phyloP scores from a whole-genome alignment of 1,140 invertebrate genomes.

The Hermetia illucens region DNA sequence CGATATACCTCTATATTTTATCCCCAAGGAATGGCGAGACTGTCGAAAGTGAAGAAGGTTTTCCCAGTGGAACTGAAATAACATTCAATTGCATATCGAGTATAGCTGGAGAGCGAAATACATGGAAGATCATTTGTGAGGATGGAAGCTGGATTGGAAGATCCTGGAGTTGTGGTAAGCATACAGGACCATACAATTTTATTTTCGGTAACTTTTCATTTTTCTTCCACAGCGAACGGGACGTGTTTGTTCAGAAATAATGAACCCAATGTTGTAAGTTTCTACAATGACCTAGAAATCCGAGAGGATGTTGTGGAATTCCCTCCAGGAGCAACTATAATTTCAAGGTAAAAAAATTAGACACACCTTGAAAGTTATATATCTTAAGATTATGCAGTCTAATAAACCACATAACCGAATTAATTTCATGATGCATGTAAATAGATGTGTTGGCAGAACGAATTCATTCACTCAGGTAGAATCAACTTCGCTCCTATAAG shows the following conservation, averaged over 20 bases:
- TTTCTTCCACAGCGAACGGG: constrained; percentile 39
- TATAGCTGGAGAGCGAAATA: constrained; percentile 61
- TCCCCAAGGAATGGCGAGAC: constrained; percentile 13
- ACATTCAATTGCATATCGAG: constrained; percentile 66
- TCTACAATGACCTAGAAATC: constrained; percentile 61
- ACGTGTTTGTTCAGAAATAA: constrained; percentile 61
- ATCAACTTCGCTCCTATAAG: too few species aligned
- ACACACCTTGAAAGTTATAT: too few species aligned
- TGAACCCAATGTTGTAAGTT: constrained; percentile 63
- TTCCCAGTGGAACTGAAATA: constrained; percentile 64
- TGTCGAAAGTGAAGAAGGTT: constrained; percentile 34
- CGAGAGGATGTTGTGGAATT: constrained; percentile 61
- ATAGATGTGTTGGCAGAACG: too few species aligned
- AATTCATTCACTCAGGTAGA: too few species aligned
- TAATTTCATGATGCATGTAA: too few species aligned
- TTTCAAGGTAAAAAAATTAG: constrained; percentile 38
- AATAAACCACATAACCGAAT: too few species aligned
- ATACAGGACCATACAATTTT: constrained; percentile 8
- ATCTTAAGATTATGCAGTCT: too few species aligned
- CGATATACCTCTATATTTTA: background rate
- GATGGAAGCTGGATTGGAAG: constrained; percentile 68
- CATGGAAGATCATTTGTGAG: constrained; percentile 71
- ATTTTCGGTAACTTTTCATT: background rate
- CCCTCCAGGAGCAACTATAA: constrained; percentile 51
- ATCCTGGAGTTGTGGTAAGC: constrained; percentile 54